phyloP scores from a whole-genome alignment of 1,140 invertebrate species.

The Drepana arcuata region DNA sequence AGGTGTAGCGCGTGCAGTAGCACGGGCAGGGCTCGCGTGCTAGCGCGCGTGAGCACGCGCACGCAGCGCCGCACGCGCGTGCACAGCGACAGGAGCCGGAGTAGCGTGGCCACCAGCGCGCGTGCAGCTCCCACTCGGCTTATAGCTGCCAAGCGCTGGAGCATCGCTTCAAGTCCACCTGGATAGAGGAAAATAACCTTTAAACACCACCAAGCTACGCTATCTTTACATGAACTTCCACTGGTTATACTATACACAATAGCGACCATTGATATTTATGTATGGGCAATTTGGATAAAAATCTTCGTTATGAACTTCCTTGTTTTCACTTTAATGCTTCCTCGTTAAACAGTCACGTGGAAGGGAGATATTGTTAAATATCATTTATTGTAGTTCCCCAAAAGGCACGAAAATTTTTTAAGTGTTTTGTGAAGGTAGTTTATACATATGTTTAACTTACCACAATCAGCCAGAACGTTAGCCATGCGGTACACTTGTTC shows the following conservation, averaged over 20 bases:
- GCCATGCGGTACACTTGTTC: conserved; percentile 89
- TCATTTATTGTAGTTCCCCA: too few species aligned
- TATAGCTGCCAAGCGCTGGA: conserved; percentile 78
- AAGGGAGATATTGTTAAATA: too few species aligned
- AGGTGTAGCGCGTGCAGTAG: conserved; percentile 63
- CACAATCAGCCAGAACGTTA: conserved; percentile 74
- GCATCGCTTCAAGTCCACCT: conserved; percentile 89
- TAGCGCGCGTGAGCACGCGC: conserved; percentile 55
- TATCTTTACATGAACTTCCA: not conserved
- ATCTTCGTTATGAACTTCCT: too few species aligned
- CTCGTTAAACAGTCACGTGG: too few species aligned
- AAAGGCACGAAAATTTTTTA: too few species aligned
- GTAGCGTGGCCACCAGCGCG: conserved; percentile 50
- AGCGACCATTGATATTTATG: too few species aligned
- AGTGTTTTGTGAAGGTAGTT: too few species aligned
- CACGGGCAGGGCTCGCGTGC: conserved; percentile 60
- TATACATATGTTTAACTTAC: too few species aligned
- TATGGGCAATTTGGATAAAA: too few species aligned
- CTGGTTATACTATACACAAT: not conserved
- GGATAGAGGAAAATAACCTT: conserved; percentile 28
- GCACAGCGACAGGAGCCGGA: conserved; percentile 59
- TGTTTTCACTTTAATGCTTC: too few species aligned
- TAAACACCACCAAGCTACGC: not conserved
- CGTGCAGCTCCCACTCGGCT: conserved; percentile 61
- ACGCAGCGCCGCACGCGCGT: conserved; percentile 66